Evolutionary conservation across 2,888 invertebrate species (phyloP).

Genomic region (Homarus gammarus): DNA sequence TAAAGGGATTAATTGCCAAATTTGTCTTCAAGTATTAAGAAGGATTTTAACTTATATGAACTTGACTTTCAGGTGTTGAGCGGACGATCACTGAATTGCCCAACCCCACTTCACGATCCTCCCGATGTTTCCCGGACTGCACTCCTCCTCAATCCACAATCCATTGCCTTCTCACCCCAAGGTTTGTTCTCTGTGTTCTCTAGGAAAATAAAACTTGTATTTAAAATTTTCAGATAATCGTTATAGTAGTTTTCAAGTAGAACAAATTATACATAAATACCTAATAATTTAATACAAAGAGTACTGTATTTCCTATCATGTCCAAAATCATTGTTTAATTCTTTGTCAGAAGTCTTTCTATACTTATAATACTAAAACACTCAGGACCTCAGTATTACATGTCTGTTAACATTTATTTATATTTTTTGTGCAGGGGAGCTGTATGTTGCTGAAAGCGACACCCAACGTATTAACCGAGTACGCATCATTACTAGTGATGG

Average conservation of each 20-base stretch:
- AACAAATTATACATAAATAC: too few species aligned
- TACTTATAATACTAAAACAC: too few species aligned
- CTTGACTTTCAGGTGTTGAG: constrained; percentile 90
- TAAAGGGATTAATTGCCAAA: too few species aligned
- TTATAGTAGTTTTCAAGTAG: not conserved
- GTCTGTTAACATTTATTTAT: not conserved
- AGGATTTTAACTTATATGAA: not conserved
- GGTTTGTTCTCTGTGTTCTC: too few species aligned
- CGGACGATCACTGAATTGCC: constrained; percentile 95
- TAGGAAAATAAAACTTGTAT: too few species aligned
- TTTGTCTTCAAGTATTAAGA: not conserved
- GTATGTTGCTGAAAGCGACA: constrained; percentile 97
- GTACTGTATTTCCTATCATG: too few species aligned
- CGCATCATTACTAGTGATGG: constrained; percentile 95
- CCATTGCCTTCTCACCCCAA: constrained; percentile 94
- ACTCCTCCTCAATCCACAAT: constrained; percentile 93
- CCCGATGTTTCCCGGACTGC: constrained; percentile 94
- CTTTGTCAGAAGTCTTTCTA: too few species aligned
- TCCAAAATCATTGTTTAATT: too few species aligned
- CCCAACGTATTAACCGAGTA: constrained; percentile 94
- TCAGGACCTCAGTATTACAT: too few species aligned
- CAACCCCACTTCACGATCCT: constrained; percentile 83
- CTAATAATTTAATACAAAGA: too few species aligned
- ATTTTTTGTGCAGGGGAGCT: constrained; percentile 80
- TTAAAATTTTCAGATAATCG: not conserved